phyloP scores from a whole-genome alignment of 2,113 vertebrate species.

The Willisornis vidua region DNA sequence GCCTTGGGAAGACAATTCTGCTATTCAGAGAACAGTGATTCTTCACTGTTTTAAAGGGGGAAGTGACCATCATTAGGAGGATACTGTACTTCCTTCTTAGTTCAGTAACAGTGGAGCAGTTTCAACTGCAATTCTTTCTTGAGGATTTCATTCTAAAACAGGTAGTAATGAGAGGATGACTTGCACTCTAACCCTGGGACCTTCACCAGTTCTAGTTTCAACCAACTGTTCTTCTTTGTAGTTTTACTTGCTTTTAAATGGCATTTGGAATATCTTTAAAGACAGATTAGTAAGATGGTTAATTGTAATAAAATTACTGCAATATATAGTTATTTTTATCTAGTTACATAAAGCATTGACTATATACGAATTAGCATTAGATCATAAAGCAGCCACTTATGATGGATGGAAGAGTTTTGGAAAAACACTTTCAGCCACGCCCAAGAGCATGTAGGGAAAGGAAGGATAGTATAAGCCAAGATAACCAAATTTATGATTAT shows the following conservation, averaged over 20 bases:
- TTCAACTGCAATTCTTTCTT: background rate
- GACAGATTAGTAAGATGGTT: background rate
- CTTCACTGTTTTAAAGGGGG: background rate
- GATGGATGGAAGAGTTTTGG: background rate
- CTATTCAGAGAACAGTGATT: background rate
- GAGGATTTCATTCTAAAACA: background rate
- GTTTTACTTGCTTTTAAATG: background rate
- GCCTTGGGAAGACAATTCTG: background rate
- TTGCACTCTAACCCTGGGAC: background rate
- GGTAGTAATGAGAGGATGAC: background rate
- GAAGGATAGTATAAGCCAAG: background rate
- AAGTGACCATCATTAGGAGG: accelerated
- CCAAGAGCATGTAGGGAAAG: background rate
- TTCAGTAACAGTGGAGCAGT: background rate
- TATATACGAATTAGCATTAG: background rate
- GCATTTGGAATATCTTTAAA: background rate
- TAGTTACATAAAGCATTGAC: background rate
- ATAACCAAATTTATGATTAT: background rate
- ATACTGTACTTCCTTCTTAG: background rate
- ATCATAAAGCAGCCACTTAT: background rate
- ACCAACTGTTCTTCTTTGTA: background rate
- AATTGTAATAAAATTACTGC: background rate
- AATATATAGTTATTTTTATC: background rate
- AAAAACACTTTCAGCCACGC: background rate
- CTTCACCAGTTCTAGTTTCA: background rate